These are phyloP conservation scores for Melanotaenia parkinsoni DNA, from an alignment of 2,797 vertebrate genomes.

Conservation along the genomic window DNA sequence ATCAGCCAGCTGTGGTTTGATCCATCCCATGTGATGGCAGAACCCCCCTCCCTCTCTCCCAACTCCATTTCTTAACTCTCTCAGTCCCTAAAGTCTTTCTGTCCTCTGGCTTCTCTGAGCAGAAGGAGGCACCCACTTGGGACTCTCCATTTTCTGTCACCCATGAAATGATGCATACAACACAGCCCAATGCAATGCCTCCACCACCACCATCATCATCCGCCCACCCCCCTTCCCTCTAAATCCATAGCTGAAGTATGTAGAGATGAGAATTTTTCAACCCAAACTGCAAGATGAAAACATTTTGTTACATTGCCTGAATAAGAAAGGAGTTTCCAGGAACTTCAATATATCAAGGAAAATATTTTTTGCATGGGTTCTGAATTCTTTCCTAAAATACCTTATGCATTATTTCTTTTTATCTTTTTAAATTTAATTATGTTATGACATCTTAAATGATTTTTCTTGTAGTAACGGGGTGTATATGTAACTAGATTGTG, in stretches of 20 bases:
- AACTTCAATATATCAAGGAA: constrained; percentile 11
- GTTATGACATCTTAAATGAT: neutral
- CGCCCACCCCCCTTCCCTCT: constrained; percentile 19
- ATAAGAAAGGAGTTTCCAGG: constrained; percentile 19
- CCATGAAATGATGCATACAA: constrained; percentile 74
- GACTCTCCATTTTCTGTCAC: constrained; percentile 69
- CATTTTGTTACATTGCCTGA: constrained; percentile 2
- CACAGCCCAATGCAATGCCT: constrained; percentile 19
- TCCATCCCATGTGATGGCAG: constrained; percentile 67
- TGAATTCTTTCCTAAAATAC: constrained; percentile 3
- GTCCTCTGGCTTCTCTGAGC: constrained; percentile 54
- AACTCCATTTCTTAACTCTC: constrained; percentile 46
- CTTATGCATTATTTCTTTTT: neutral
- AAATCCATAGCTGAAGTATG: constrained; percentile 37
- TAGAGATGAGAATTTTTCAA: constrained; percentile 1
- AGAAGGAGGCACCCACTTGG: constrained; percentile 64
- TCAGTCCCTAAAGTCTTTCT: constrained; percentile 54
- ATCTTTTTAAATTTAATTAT: too few relatives aligned
- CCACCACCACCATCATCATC: neutral
- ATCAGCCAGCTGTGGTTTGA: constrained; percentile 80
- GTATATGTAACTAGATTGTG: too few relatives aligned
- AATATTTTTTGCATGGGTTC: neutral
- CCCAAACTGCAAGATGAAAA: constrained; percentile 9
- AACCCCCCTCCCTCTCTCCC: constrained; percentile 1
- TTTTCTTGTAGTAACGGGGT: too few relatives aligned